Base-by-base conservation (phyloP, 2,888 invertebrate genomes). In the Plagodis pulveraria region DNA sequence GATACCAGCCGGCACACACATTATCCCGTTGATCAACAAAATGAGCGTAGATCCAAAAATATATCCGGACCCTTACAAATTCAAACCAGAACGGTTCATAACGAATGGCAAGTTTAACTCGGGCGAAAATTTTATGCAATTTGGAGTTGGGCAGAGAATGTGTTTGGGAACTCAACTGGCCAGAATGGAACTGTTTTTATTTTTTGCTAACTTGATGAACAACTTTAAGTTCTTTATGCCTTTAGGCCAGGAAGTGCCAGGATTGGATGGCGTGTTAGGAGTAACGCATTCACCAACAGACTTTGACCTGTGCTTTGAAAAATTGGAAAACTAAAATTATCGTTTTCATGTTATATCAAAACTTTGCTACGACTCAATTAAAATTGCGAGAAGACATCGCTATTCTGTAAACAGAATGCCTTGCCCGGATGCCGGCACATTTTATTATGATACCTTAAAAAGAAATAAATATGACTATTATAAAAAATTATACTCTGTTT, bases 141-240 rank as follows among this genome's bases (percentile, higher is more conserved):
- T 97, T 81, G 97, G 97, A 11, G 96, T 96, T 5, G 97, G 97
- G 0, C 93, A 97, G n/a, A 93, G 97, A 32, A 96, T 96, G 95
- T 97, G 97, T 72, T 91, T 97, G 6, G 97, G 97, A 8, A 96
- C 96, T 74, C 95, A 95, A 0, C 83, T 97, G 42, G 97, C 97
- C 0, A 93, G 96, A 58, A 97, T 96, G 95, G 97, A 97, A 79
- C 87, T 97, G 9, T 97, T 97, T 84, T 89, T 97, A 6, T 97
- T 97, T 90, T 96, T 97, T 80, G 93, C 96, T 0, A 95, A 95
- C 46, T 86, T 97, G 62, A 91, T 97, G 79, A 97, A 97, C 80
- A 94, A 94, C 40, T 97, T 96, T 81, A 91, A 96, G 59, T 89
- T 97, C 43, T 84, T 86, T 55, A 84, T 96, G 56, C 96, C 97